Base-by-base conservation (phyloP, 2,888 invertebrate genomes). In the Napeogenes sylphis region DNA sequence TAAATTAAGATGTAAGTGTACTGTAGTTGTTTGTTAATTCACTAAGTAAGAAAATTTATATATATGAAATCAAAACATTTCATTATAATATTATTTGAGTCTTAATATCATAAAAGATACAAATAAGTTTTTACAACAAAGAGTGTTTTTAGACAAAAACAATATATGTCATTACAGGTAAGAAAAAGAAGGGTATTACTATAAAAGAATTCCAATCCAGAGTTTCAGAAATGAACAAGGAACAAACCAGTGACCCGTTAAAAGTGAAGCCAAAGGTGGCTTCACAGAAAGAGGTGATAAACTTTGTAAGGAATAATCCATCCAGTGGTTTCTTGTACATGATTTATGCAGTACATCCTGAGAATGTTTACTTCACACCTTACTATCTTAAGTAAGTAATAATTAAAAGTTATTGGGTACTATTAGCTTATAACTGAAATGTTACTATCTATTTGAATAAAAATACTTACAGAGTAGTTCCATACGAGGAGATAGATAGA, bases 271-370 rank as follows among this genome's bases (percentile, higher is more conserved):
- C 91, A 3, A 75, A 76, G 21, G 89, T 90, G 5, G 83, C 86
- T 2, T 87, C 89, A 0, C 89, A 90, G 67, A 81, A 80, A 33
- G 87, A 85, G 72, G 87, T 89, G 0, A 89, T 90, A 38, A 75
- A 91, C 8, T 87, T 87, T 63, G 88, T 95, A 68, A 89, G 92
- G 46, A 79, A 78, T 2, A 86, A 92, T 66, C 91, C 92, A 0
- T 87, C 92, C n/a, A 88, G 92, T 60, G 92, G 92, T 6, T 97
- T 96, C 77, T 91, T 95, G 4, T 97, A 97, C 77, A 92, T 97
- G 90, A 92, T 92, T 6, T 95, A 95, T 70, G 94, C 94, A 51
- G 93, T 94, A 2, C 92, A 94, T n/a, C 92, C 92, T 62, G 92
- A 93, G 4, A 95, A 95, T 67, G 93, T 94, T 70, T 92, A 92